Evolutionary conservation across 2,888 invertebrate species (phyloP), one percentile per base, ranked within the genome.

Genomic region (Abrostola triplasia): DNA sequence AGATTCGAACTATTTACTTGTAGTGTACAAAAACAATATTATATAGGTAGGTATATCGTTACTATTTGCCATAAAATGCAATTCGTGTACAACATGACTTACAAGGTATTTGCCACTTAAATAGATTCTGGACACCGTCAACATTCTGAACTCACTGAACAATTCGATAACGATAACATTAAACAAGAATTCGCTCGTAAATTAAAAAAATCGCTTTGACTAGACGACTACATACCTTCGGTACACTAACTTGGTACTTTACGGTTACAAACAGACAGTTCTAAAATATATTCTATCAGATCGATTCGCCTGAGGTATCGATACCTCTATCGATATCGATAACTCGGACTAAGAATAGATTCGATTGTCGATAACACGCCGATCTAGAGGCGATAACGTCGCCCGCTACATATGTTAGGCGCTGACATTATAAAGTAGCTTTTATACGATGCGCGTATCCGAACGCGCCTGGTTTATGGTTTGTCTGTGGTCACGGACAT

Each of bases 381-480:
- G 90, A 91, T 91, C 82, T 73, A 69, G 76, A 69, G 59, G 72
- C 86, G 92, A 91, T 92, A 91, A 86, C 86, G 89, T 88, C 88
- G 76, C 79, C 60, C 63, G 79, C 75, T 87, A 90, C 90, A 90
- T 89, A 87, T 91, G 91, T 90, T 88, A 84, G 77, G 47, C 71
- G 74, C 86, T 85, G 88, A 88, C 86, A 84, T 86, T 90, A 83
- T 90, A 88, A 88, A 90, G 88, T 88, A 87, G 84, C 87, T 80
- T 87, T 81, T 87, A 84, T 83, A 84, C 81, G 80, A 70, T 74
- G 73, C 73, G 67, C 76, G 79, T 76, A 68, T 78, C 81, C 70
- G 79, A 79, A 82, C 81, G 83, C 70, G 73, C 59, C 76, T 81
- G 74, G 81, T 86, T 86, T 88, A 86, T 85, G 79, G 81, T 79